Percentiles rank a stretch among this genome's conserved stretches.
Conservation (phyloP, 2,113 vertebrate species). For the Phalacrocorax aristotelis region DNA sequence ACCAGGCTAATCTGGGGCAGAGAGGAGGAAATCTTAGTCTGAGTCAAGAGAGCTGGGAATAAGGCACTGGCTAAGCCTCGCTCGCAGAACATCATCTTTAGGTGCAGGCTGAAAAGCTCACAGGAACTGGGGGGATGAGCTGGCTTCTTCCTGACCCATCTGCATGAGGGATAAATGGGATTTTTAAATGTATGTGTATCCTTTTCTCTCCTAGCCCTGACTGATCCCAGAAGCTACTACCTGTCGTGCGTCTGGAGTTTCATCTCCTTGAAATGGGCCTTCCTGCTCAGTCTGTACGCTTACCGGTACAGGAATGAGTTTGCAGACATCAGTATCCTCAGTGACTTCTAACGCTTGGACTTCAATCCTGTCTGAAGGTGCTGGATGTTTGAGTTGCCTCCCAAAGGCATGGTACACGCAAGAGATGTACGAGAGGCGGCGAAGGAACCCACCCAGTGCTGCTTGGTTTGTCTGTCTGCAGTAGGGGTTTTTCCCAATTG, state of each 20-base stretch:
- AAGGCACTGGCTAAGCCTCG: background rate
- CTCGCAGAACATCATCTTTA: accelerated
- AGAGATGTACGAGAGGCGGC: background rate
- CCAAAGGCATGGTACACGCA: background rate
- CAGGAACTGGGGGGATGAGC: background rate
- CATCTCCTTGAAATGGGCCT: slow-evolving; percentile 90
- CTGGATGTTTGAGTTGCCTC: background rate
- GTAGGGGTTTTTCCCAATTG: background rate
- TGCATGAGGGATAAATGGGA: background rate
- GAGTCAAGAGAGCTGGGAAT: background rate
- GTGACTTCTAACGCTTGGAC: slow-evolving; percentile 81
- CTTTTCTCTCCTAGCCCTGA: slow-evolving; percentile 74
- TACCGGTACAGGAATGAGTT: slow-evolving; percentile 90
- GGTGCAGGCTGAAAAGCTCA: background rate
- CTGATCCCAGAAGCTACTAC: slow-evolving; percentile 86
- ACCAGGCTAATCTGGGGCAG: background rate
- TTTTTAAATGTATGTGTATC: background rate
- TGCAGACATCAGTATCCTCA: slow-evolving; percentile 92
- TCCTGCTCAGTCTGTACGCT: slow-evolving; percentile 79
- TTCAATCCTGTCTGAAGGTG: background rate
- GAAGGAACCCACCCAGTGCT: background rate
- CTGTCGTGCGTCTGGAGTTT: slow-evolving; percentile 90
- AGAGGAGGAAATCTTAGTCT: background rate
- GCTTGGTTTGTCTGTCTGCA: background rate
- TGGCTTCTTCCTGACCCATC: background rate